Evolutionary conservation across 2,113 vertebrate genomes (phyloP).

Genomic region (Psettodes erumei): DNA sequence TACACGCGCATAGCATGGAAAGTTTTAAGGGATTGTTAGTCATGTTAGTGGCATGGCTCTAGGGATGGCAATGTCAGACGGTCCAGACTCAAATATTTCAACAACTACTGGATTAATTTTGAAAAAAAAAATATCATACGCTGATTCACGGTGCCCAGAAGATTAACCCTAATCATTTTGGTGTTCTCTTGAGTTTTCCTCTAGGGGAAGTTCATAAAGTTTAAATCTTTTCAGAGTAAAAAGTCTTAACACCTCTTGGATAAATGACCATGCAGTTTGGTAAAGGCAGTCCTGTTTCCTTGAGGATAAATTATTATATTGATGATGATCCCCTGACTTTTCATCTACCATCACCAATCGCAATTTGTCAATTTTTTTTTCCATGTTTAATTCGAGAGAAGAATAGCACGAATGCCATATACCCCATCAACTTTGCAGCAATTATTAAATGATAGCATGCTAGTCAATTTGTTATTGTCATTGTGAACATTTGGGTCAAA

Average conservation of each 20-base stretch:
- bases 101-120: neutral
- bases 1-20: neutral
- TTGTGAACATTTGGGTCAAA: too few relatives aligned
- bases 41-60: neutral
- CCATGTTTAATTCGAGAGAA: neutral
- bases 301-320: neutral
- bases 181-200: neutral
- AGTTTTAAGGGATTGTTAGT: neutral
- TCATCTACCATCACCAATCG: neutral
- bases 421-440: neutral
- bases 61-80: too few relatives aligned
- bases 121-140: neutral
- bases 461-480: neutral
- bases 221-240: neutral
- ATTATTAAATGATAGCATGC: neutral
- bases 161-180: neutral
- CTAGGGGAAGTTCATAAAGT: too few relatives aligned
- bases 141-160: neutral
- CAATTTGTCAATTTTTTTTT: neutral
- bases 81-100: slow-evolving; percentile 4
- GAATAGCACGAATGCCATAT: neutral
- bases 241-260: neutral
- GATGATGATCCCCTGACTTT: neutral
- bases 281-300: neutral
- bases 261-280: neutral